phyloP scores from a whole-genome alignment of 2,888 invertebrate genomes.

The Brenthis hecate region DNA sequence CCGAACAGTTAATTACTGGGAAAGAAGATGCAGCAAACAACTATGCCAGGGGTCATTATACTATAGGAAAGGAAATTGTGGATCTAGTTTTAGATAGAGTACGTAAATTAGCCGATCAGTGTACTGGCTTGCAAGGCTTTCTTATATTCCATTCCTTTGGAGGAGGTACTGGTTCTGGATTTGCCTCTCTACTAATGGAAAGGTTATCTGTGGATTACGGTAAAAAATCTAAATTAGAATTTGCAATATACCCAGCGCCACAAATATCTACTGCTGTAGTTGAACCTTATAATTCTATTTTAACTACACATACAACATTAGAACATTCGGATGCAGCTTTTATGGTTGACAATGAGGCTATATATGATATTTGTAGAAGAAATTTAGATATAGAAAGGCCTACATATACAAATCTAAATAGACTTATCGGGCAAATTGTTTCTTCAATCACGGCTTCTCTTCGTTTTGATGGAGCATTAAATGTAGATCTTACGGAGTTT shows the following conservation, averaged over 20 bases:
- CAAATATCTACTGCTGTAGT: slow-evolving; percentile 94
- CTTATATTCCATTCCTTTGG: slow-evolving; percentile 97
- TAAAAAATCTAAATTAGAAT: slow-evolving; percentile 96
- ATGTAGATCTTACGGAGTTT: slow-evolving; percentile 96
- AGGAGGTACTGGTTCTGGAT: slow-evolving; percentile 96
- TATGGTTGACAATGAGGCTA: slow-evolving; percentile 96
- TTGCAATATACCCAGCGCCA: slow-evolving; percentile 97
- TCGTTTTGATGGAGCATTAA: slow-evolving; percentile 94
- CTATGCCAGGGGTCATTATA: slow-evolving; percentile 98
- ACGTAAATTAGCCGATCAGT: slow-evolving; percentile 93
- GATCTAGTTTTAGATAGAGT: slow-evolving; percentile 93
- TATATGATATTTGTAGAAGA: slow-evolving; percentile 94
- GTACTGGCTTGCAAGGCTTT: slow-evolving; percentile 95
- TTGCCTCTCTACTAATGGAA: slow-evolving; percentile 97
- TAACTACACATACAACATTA: slow-evolving; percentile 96
- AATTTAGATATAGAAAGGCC: slow-evolving; percentile 97
- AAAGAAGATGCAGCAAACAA: slow-evolving; percentile 99
- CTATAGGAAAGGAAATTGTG: slow-evolving; percentile 96
- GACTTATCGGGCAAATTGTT: slow-evolving; percentile 96
- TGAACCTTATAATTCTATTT: slow-evolving; percentile 97
- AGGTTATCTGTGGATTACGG: slow-evolving; percentile 97
- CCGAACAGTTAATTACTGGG: slow-evolving; percentile 96
- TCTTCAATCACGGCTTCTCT: slow-evolving; percentile 95
- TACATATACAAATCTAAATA: slow-evolving; percentile 97
- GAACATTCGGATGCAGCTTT: slow-evolving; percentile 98